Evolutionary conservation across 2,113 vertebrate species (phyloP).

Genomic region (Dipodomys ordii): DNA sequence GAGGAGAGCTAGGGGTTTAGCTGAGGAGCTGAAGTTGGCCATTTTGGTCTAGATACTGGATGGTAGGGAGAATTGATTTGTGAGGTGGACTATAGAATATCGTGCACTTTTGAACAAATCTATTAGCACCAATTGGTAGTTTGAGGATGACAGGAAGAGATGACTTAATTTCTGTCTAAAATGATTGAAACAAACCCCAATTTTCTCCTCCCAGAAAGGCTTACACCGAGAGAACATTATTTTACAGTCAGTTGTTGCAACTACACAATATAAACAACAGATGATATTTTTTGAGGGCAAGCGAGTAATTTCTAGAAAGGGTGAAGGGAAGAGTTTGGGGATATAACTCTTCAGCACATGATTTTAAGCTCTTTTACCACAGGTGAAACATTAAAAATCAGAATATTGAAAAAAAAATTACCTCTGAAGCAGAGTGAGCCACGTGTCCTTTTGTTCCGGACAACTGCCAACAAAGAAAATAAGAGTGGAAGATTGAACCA

Average conservation of each 20-base stretch:
- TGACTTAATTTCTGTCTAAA: constrained; percentile 48
- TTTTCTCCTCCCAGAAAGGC: constrained; percentile 47
- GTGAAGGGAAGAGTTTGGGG: not conserved
- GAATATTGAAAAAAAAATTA: constrained; percentile 80
- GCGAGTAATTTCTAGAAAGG: constrained; percentile 16
- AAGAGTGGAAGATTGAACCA: constrained; percentile 63
- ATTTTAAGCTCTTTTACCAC: constrained; percentile 35
- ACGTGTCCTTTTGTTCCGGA: constrained; percentile 94
- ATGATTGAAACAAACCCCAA: constrained; percentile 19
- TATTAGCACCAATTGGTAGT: constrained; percentile 5
- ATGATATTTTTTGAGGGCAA: constrained; percentile 33
- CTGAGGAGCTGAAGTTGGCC: not conserved
- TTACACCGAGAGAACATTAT: constrained; percentile 19
- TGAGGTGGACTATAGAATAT: constrained; percentile 12
- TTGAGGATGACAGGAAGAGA: not conserved
- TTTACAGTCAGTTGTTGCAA: not conserved
- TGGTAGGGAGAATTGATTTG: not conserved
- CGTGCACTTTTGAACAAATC: not conserved
- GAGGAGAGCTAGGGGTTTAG: not conserved
- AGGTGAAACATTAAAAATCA: constrained; percentile 48
- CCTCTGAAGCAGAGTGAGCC: constrained; percentile 95
- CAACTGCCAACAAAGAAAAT: constrained; percentile 88
- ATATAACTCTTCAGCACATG: not conserved
- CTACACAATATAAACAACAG: not conserved
- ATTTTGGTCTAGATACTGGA: constrained; percentile 3